These are phyloP conservation scores for Eucera pruinosa DNA, from an alignment of 2,888 invertebrate species.

Conservation along the genomic window DNA sequence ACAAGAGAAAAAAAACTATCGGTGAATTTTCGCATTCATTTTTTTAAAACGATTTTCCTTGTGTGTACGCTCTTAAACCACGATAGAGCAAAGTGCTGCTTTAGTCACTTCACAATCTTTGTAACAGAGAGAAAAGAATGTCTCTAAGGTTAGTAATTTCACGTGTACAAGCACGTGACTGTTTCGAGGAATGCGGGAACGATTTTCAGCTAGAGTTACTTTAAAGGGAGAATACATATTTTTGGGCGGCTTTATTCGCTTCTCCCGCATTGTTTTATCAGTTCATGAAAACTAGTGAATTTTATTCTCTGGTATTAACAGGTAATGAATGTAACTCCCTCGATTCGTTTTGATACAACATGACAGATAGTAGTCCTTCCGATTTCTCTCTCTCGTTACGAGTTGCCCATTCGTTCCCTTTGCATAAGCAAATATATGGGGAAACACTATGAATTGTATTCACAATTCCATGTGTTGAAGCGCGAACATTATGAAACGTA, in stretches of 20 bases:
- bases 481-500: conserved; percentile 37
- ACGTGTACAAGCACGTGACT: conserved; percentile 4
- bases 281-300: too few species aligned
- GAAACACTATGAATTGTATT: conserved; percentile 34
- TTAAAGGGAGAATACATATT: not conserved
- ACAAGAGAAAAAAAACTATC: not conserved
- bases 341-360: conserved; percentile 24
- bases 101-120: not conserved
- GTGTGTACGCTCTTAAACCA: too few species aligned
- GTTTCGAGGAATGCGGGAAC: not conserved
- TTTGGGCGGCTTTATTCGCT: too few species aligned
- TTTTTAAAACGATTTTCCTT: too few species aligned
- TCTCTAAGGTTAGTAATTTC: not conserved
- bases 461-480: conserved; percentile 28
- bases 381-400: not conserved
- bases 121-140: not conserved
- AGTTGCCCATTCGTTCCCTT: conserved; percentile 15
- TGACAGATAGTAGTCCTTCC: not conserved
- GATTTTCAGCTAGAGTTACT: not conserved
- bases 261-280: not conserved
- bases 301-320: conserved; percentile 22
- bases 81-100: conserved; percentile 3
- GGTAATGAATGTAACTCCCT: conserved; percentile 30
- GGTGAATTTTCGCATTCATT: too few species aligned
- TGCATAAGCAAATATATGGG: conserved; percentile 28